Percentiles rank a stretch among this genome's conserved stretches.
Evolutionary conservation across 1,140 invertebrate genomes (phyloP).

Genomic region (Centruroides vittatus): DNA sequence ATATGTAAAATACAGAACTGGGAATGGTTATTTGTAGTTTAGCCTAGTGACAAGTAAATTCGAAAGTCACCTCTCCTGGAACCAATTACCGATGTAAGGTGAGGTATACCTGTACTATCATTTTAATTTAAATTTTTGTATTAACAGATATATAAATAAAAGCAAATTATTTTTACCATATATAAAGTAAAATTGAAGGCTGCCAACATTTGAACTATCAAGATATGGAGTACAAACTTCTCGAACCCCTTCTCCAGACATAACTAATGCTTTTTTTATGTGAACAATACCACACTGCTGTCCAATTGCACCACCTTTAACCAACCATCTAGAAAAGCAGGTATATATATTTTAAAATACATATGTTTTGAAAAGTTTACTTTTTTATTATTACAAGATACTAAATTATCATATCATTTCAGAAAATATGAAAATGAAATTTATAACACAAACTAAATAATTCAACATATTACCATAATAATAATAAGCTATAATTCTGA

Average conservation of each 20-base stretch:
- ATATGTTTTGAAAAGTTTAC: not conserved
- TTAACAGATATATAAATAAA: not conserved
- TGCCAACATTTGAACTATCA: constrained; percentile 23
- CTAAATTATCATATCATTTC: not conserved
- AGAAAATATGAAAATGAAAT: no score
- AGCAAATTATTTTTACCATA: constrained; percentile 4
- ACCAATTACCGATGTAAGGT: no score
- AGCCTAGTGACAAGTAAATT: no score
- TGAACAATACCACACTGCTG: constrained; percentile 22
- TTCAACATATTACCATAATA: no score
- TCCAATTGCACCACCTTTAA: constrained; percentile 22
- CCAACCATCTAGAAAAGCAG: constrained; percentile 22
- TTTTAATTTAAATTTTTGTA: not conserved
- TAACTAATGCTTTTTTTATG: constrained; percentile 22
- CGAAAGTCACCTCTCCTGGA: no score
- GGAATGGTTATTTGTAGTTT: no score
- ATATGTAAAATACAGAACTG: no score
- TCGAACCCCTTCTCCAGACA: constrained; percentile 22
- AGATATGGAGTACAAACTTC: constrained; percentile 26
- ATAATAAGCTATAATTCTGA: no score
- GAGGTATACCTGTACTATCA: no score
- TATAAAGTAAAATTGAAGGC: constrained; percentile 26
- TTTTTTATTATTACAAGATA: not conserved
- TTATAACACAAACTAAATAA: no score
- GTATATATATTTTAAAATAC: not conserved